Percentiles rank a stretch among this genome's conserved stretches.
These are phyloP conservation scores for Brachyopa scutellaris DNA, from an alignment of 2,888 invertebrate species.

Conservation along the genomic window DNA sequence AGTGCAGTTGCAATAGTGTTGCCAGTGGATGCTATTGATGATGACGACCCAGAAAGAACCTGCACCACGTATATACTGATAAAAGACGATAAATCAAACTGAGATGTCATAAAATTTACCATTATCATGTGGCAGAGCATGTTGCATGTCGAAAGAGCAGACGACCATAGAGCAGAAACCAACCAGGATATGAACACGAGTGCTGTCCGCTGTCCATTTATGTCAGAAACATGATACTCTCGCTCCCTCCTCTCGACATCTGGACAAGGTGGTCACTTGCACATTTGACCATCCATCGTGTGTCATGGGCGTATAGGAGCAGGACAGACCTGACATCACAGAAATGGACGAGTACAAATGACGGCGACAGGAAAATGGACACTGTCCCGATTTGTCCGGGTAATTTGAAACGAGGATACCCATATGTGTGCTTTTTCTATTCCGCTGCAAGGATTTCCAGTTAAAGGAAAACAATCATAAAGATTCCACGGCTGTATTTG, in stretches of 20 bases:
- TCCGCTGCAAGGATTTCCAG: slow-evolving; percentile 53
- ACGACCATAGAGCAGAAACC: slow-evolving; percentile 32
- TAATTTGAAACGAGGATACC: slow-evolving; percentile 47
- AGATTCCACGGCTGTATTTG: slow-evolving; percentile 8
- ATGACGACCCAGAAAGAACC: slow-evolving; percentile 13
- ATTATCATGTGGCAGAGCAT: slow-evolving; percentile 67
- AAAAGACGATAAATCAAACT: slow-evolving; percentile 68
- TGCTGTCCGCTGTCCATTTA: slow-evolving; percentile 65
- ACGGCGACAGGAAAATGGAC: slow-evolving; percentile 55
- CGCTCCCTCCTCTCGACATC: slow-evolving; percentile 38
- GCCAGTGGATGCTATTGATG: slow-evolving; percentile 28
- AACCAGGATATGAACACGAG: slow-evolving; percentile 60
- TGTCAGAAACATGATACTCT: slow-evolving; percentile 66
- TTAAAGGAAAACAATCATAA: slow-evolving; percentile 58
- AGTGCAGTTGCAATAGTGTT: slow-evolving; percentile 58
- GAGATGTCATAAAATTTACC: slow-evolving; percentile 68
- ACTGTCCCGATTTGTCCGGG: slow-evolving; percentile 61
- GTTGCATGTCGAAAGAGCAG: slow-evolving; percentile 57
- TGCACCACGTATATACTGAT: slow-evolving; percentile 28
- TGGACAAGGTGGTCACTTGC: slow-evolving; percentile 45
- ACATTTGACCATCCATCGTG: slow-evolving; percentile 18
- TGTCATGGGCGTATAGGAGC: slow-evolving; percentile 42
- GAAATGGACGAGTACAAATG: slow-evolving; percentile 55
- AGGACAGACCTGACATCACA: slow-evolving; percentile 51
- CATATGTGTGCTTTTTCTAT: slow-evolving; percentile 1